phyloP scores from a whole-genome alignment of 2,113 vertebrate genomes.

The Azemiops feae region DNA sequence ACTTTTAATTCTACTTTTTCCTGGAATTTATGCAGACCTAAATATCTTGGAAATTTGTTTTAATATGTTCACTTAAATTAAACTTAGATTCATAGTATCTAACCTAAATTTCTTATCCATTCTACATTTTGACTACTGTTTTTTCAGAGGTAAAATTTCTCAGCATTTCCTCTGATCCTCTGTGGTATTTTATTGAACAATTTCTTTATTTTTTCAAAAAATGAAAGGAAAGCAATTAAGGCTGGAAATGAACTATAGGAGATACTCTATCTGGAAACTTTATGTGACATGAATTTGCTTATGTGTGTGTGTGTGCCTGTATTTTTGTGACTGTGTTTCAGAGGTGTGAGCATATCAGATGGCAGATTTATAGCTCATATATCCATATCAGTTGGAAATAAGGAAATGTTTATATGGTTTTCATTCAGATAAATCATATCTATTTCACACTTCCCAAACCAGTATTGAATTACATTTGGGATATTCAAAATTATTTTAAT shows the following conservation, averaged over 20 bases:
- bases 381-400: neutral
- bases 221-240: neutral
- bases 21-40: conserved; percentile 21
- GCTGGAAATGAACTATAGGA: neutral
- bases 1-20: conserved; percentile 43
- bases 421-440: neutral
- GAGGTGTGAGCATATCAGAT: neutral
- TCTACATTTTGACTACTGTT: conserved; percentile 34
- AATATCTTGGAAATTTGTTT: conserved; percentile 53
- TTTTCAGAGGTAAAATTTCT: conserved; percentile 39
- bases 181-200: conserved; percentile 2
- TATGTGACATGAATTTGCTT: neutral
- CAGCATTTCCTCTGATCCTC: conserved; percentile 9
- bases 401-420: neutral
- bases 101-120: conserved; percentile 37
- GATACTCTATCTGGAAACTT: neutral
- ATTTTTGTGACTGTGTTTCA: neutral
- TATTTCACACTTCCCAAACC: neutral
- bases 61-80: conserved; percentile 40
- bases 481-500: neutral
- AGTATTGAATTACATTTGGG: neutral
- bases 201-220: neutral
- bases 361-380: neutral
- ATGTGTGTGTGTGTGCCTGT: neutral
- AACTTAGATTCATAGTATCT: conserved; percentile 46